Evolutionary conservation across 2,113 vertebrate species (phyloP), one percentile per base, ranked within the genome.

Genomic region (Anguilla japonica): DNA sequence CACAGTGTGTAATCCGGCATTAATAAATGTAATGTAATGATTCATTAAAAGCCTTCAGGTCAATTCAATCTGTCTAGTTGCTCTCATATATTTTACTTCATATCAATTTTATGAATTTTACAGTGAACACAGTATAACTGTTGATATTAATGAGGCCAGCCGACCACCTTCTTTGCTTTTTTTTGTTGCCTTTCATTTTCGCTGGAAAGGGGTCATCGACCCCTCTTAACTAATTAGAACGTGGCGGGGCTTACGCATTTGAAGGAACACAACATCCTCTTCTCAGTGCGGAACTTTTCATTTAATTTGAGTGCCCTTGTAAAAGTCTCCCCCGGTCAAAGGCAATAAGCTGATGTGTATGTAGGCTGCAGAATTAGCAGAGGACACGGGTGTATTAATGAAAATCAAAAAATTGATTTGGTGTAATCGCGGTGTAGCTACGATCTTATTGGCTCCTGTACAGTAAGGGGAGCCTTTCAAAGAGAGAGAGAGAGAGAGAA

Each of bases 141-240:
- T 78, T 56, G 63, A 50, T 82, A 39, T 41, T 75, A 82, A 81
- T 39, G 85, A 82, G 87, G 86, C 79, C 87, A 43, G 41, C 60
- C 81, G 41, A 40, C 79, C 56, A 53, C 85, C 79, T 34, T 5
- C 6, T 71, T n/a, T 71, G 63, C 71, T 75, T 34, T 75, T 1
- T 34, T 75, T n/a, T 75, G n/a, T 67, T 67, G 18, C 22, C 11
- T 84, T 79, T 79, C 8, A n/a, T 86, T 87, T 82, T 60, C 18
- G 39, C 29, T 53, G 87, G 89, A 34, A 89, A 84, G 89, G 89
- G 90, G 92, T 89, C 90, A 90, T 83, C 91, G 91, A 93, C 93
- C 91, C 91, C 91, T 92, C 90, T 93, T 92, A 91, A 87, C 88
- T 92, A 92, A 94, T 92, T 92, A 93, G 85, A 87, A 67, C 84